Base-by-base conservation (phyloP, 2,888 invertebrate species). In the Drosophila colorata region DNA sequence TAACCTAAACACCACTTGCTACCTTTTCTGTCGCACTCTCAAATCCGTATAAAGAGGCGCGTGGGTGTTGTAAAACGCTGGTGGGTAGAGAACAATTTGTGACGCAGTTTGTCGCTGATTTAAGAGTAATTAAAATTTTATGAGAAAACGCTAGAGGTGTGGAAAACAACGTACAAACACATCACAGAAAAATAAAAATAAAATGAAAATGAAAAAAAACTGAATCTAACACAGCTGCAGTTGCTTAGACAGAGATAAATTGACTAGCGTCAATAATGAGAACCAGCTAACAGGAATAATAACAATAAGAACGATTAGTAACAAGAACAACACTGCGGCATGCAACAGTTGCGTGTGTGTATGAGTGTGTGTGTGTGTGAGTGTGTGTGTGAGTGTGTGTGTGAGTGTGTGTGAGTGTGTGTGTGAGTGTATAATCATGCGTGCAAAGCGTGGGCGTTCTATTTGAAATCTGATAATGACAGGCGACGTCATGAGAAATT, bases 311-410 rank as follows among this genome's bases (percentile, higher is more conserved):
- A 69, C 43, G 33, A 66, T 61, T 52, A 49, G 31, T n/a, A 56
- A 57, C 44, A 74, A 48, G 13, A 56, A 57, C 66, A 58, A 25
- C 18, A 47, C 20, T 46, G 64, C n/a, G 48, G 53, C 87, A 78
- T 87, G 84, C 84, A 85, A 87, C 87, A 81, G 82, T 74, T 85
- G 64, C 9, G 56, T 2, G 41, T 51, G 20, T 52, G 41, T 23
- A 3, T 20, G 20, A 20, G 20, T 20, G 2, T 20, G 20, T 3
- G 20, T 56, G 40, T 51, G 35, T 47, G 25, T n/a, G n/a, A n/a
- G n/a, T 47, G 31, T 23, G 11, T 31, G 31, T 37, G 18, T 33
- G 14, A 14, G 16, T 14, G 41, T 18, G 35, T 33, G 11, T 8
- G 16, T 8, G 20, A 43, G 31, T 18, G 25, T 37, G 14, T 37